Evolutionary conservation across 2,888 invertebrate species (phyloP), one percentile per base, ranked within the genome.

Genomic region (Eurytoma californica): DNA sequence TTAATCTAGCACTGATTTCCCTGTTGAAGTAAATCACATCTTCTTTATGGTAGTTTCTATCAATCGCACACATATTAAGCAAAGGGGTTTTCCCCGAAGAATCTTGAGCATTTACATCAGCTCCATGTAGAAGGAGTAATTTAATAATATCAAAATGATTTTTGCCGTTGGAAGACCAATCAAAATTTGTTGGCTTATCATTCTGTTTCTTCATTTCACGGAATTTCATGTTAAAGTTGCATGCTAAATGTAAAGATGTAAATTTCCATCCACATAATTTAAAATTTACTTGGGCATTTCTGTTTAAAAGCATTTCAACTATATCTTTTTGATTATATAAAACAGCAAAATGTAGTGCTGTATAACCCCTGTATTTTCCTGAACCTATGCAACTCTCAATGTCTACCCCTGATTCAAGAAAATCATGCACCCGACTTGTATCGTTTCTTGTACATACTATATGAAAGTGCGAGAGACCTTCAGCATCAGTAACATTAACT

Each of bases 31-130:
- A 0, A 13, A 24, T 24, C 24, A 28, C 24, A 28, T 28, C 24
- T 28, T 24, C 24, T 60, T 60, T 28, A 24, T 7, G 16, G 24
- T 28, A 24, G 28, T 24, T 16, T 5, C 28, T 28, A 28, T 13
- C 16, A 28, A 60, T 60, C 28, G 0, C 14, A 28, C 24, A 60
- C 9, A 28, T 28, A 24, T 13, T 13, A 16, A 60, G 13, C 28
- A 60, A 16, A 60, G 60, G 60, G 24, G 60, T 60, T 60, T 60
- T 14, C 24, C 28, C 14, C 3, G 5, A 28, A 7, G 14, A 28
- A 60, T 60, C 60, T 60, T 60, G 24, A 60, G 60, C 28, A 60
- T 60, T 60, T 28, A 60, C 13, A 60, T 60, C 60, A 60, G 60
- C 60, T 16, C 28, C 28, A 2, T 60, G 28, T 16, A 28, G 13